Percentiles rank a stretch among this genome's conserved stretches.
Conservation (phyloP, 2,888 invertebrate species). For the Erebia palarica region DNA sequence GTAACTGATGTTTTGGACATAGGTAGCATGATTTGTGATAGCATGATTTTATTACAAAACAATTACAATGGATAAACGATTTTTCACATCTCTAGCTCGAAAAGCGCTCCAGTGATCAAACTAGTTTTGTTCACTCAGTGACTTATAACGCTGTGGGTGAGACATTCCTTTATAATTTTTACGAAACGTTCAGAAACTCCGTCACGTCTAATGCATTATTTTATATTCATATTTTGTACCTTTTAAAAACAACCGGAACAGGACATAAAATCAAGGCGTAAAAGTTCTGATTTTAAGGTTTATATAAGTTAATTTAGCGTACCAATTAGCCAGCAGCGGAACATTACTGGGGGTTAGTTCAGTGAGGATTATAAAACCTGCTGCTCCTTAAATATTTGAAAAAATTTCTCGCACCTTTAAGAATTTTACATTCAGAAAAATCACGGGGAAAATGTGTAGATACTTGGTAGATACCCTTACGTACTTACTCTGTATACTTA, state of each 20-base stretch:
- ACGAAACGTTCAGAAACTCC: too few species aligned
- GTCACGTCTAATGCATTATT: too few species aligned
- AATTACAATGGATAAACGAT: too few species aligned
- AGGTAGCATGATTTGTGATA: constrained; percentile 13
- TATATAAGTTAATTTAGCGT: constrained; percentile 8
- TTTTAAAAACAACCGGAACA: background rate
- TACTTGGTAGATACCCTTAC: background rate
- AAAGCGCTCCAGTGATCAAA: too few species aligned
- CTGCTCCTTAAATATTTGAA: background rate
- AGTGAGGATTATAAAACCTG: background rate
- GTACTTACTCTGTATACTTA: background rate
- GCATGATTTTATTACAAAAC: background rate
- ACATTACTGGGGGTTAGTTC: background rate
- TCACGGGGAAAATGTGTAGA: background rate
- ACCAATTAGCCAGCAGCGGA: constrained; percentile 6
- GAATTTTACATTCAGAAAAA: background rate
- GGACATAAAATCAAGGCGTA: constrained; percentile 2
- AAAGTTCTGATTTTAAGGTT: constrained; percentile 2
- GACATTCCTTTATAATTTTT: too few species aligned
- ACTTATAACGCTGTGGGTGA: too few species aligned
- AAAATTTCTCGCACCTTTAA: background rate
- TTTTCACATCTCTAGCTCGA: too few species aligned
- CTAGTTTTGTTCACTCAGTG: too few species aligned
- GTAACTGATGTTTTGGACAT: constrained; percentile 16
- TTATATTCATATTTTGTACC: too few species aligned